These are phyloP conservation scores for Thalassarche chlororhynchos DNA, from an alignment of 2,113 vertebrate species.

Conservation along the genomic window DNA sequence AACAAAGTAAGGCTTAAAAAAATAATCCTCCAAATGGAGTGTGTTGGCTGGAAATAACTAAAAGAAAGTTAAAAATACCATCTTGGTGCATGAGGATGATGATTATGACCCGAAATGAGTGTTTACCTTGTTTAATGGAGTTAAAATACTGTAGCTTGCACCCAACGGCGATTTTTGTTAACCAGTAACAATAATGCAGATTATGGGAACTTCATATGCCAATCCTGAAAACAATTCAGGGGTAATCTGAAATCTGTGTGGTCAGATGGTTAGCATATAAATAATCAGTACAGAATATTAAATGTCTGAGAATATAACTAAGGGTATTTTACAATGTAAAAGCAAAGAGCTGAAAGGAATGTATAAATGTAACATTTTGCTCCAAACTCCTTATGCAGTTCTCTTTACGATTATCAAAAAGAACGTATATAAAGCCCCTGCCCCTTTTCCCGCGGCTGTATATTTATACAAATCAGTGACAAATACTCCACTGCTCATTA, in stretches of 20 bases:
- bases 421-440: conserved; percentile 81
- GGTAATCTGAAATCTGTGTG: conserved; percentile 33
- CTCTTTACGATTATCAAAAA: conserved; percentile 75
- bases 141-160: conserved; percentile 32
- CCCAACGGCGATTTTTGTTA: not conserved
- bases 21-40: conserved; percentile 38
- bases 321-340: conserved; percentile 70
- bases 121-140: conserved; percentile 12
- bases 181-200: conserved; percentile 15
- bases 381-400: conserved; percentile 69
- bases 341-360: conserved; percentile 77
- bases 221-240: conserved; percentile 18
- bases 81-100: not conserved
- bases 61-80: conserved; percentile 18
- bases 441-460: conserved; percentile 74
- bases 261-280: conserved; percentile 63
- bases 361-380: conserved; percentile 79
- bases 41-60: conserved; percentile 36
- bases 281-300: conserved; percentile 68
- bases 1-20: conserved; percentile 50
- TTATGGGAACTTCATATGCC: conserved; percentile 32
- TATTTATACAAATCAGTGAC: conserved; percentile 88
- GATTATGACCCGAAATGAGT: not conserved
- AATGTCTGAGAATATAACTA: conserved; percentile 58
- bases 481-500: conserved; percentile 87